Percentiles rank a stretch among this genome's conserved stretches.
phyloP scores from a whole-genome alignment of 2,888 invertebrate species.

The Pediacus dermestoides region DNA sequence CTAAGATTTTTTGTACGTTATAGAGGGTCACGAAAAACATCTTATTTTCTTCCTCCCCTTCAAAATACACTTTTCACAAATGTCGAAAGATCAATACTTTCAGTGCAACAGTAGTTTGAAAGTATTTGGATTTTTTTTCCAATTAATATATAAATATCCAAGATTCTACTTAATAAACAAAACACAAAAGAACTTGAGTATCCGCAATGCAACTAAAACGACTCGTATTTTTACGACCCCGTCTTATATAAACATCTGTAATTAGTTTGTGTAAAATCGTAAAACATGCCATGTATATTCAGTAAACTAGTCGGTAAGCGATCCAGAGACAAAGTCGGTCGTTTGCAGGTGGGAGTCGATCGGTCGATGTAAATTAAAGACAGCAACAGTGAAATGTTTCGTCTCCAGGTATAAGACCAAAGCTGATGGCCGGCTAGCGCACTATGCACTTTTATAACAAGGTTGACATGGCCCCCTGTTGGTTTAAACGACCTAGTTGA shows the following conservation, averaged over 20 bases:
- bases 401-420: slow-evolving; percentile 15
- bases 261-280: slow-evolving; percentile 24
- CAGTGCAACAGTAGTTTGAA: too few species aligned
- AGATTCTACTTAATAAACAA: too few species aligned
- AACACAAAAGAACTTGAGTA: too few species aligned
- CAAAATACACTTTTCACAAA: too few species aligned
- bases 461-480: slow-evolving; percentile 8
- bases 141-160: too few species aligned
- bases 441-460: slow-evolving; percentile 6
- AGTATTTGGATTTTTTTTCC: too few species aligned
- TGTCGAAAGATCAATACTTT: too few species aligned
- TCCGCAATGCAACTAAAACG: slow-evolving; percentile 8
- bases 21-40: too few species aligned
- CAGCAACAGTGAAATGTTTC: slow-evolving; percentile 13
- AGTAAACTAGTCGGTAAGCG: slow-evolving; percentile 17
- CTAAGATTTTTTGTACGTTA: too few species aligned
- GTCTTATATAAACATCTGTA: slow-evolving; percentile 20
- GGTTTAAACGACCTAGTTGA: slow-evolving; percentile 11
- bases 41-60: too few species aligned
- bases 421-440: slow-evolving; percentile 7
- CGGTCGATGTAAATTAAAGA: slow-evolving; percentile 18
- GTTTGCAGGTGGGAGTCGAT: slow-evolving; percentile 14
- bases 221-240: slow-evolving; percentile 16
- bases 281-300: slow-evolving; percentile 20
- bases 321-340: slow-evolving; percentile 9